phyloP scores from a whole-genome alignment of 2,888 invertebrate species.

The Tenthredo distinguenda region DNA sequence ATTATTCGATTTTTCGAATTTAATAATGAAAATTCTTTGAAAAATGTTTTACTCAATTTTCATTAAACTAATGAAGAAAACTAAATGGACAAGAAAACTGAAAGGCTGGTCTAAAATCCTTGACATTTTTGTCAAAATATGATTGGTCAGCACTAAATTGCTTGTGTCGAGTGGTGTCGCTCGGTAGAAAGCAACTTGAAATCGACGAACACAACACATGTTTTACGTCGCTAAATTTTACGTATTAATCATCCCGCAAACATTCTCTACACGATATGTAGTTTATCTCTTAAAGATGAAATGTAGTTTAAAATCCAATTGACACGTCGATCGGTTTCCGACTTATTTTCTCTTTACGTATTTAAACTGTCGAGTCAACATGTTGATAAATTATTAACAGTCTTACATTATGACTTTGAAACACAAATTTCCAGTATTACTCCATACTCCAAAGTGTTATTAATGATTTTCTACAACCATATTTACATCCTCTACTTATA shows the following conservation, averaged over 20 bases:
- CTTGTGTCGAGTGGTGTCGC: neutral
- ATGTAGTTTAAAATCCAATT: conserved; percentile 44
- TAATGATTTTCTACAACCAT: conserved; percentile 8
- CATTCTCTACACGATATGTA: neutral
- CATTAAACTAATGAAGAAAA: neutral
- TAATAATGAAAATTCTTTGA: neutral
- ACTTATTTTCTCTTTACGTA: neutral
- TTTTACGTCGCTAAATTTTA: neutral
- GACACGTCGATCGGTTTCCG: conserved; percentile 33
- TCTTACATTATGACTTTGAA: neutral
- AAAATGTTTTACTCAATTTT: neutral
- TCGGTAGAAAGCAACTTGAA: neutral
- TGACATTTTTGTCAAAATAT: neutral
- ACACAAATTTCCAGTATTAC: neutral
- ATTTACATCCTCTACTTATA: neutral
- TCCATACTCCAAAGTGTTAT: neutral
- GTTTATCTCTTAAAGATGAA: conserved; percentile 17
- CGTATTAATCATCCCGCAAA: neutral
- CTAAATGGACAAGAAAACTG: neutral
- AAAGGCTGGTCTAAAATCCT: neutral
- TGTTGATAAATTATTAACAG: conserved; percentile 22
- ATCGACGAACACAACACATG: neutral
- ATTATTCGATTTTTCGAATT: neutral
- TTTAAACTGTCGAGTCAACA: conserved; percentile 27
- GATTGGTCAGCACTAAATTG: neutral